Base-by-base conservation (phyloP, 2,797 vertebrate genomes). In the Malurus leucopterus region DNA sequence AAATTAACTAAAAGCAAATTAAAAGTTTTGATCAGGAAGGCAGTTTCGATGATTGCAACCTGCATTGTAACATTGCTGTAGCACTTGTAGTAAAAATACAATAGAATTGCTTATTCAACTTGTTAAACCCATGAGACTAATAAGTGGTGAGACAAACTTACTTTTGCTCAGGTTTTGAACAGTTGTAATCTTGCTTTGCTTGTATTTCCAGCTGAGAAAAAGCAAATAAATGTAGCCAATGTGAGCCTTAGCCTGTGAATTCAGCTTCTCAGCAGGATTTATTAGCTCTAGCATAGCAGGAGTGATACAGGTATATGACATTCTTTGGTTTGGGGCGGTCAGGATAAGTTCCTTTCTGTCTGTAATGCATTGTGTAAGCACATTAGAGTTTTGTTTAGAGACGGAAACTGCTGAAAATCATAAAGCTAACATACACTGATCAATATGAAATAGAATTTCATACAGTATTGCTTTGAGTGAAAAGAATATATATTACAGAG, bases 191-290 rank as follows among this genome's bases (percentile, higher is more conserved):
- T 77, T 86, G 30, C 46, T 68, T 79, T 71, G 29, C 43, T 84
- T 87, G n/a, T 75, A 34, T 40, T 87, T 91, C 82, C 83, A 87
- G 82, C 50, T 71, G 82, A 80, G 72, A 85, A 90, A 79, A 64
- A 90, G 20, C 54, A 83, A 86, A 80, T 82, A 89, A 80, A 83
- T 34, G 44, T 58, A 54, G 50, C 36, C 57, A 49, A 29, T 67
- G 47, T 82, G 78, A 90, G 18, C 11, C 32, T 82, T 34, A 88
- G 53, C 43, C 49, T 50, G 23, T 68, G 73, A 83, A 80, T 85
- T 54, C 58, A 69, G 0, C 67, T 87, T 74, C 76, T 85, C 44
- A 59, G n/a, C 20, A 55, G 51, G 62, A 78, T 94, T 85, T 93
- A 69, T 90, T 87, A 83, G 51, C 23, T 83, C 62, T 41, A 71